Conservation (phyloP, 1,140 invertebrate genomes). For the Bombus waltoni region DNA sequence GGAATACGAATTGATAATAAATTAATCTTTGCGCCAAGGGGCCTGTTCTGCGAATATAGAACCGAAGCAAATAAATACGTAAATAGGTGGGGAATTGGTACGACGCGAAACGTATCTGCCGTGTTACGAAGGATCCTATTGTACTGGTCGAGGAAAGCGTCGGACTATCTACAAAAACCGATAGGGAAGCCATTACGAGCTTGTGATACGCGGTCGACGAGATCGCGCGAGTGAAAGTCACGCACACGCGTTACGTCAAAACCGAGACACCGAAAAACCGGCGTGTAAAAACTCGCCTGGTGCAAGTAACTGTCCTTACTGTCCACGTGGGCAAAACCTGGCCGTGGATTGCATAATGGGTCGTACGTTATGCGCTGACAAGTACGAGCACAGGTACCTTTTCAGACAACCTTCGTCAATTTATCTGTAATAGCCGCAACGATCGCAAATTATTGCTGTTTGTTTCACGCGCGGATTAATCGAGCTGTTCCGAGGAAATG, state of each 20-base stretch:
- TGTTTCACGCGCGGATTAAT: background rate
- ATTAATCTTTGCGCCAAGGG: too few species aligned
- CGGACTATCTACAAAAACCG: background rate
- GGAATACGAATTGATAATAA: too few species aligned
- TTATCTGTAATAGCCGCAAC: background rate
- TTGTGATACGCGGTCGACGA: background rate
- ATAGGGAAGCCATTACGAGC: slow-evolving; percentile 28
- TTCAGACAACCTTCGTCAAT: background rate
- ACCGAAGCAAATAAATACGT: too few species aligned
- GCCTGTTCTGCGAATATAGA: too few species aligned
- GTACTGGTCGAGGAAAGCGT: background rate
- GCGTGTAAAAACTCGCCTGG: slow-evolving; percentile 23
- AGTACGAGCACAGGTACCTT: background rate
- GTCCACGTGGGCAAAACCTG: slow-evolving; percentile 26
- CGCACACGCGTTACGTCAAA: slow-evolving; percentile 27
- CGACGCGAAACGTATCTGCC: too few species aligned
- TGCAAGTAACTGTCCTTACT: slow-evolving; percentile 10
- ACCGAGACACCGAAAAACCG: slow-evolving; percentile 42
- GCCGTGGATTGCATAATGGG: slow-evolving; percentile 6
- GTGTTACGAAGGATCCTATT: too few species aligned
- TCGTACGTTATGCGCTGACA: background rate
- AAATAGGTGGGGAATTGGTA: too few species aligned
- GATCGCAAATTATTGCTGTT: background rate
- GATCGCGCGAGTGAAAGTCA: slow-evolving; percentile 55
- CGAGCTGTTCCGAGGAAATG: background rate